phyloP scores from a whole-genome alignment of 2,113 vertebrate genomes.

The Falcunculus frontatus region DNA sequence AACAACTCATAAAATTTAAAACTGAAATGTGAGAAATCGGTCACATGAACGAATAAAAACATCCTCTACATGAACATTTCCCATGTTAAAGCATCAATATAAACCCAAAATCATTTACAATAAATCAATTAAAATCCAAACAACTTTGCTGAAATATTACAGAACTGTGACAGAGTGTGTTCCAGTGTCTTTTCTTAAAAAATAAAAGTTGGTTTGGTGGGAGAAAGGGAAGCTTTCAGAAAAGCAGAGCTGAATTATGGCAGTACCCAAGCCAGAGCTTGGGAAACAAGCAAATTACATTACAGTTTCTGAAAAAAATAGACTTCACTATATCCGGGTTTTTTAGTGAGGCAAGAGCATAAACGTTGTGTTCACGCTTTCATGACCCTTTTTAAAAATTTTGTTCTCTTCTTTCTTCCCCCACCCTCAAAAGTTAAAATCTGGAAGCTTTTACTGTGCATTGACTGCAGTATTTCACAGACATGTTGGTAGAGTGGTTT shows the following conservation, averaged over 20 bases:
- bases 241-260: not conserved
- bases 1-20: not conserved
- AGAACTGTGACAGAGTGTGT: not conserved
- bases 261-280: not conserved
- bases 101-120: not conserved
- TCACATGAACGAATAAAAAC: not conserved
- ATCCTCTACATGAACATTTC: not conserved
- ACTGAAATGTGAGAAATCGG: not conserved
- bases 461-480: not conserved
- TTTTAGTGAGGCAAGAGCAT: not conserved
- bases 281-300: not conserved
- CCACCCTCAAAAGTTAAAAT: not conserved
- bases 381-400: not conserved
- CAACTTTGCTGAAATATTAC: not conserved
- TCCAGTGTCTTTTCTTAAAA: not conserved
- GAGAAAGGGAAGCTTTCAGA: not conserved
- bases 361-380: not conserved
- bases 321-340: not conserved
- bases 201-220: not conserved
- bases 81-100: not conserved
- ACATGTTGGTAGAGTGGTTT: accelerated
- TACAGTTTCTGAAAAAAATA: not conserved
- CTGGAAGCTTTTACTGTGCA: not conserved
- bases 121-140: not conserved
- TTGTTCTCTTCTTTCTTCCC: not conserved